These are phyloP conservation scores for Holothuria glaberrima DNA, from an alignment of 35 echinoderm and acorn worm genomes.

Conservation along the genomic window DNA sequence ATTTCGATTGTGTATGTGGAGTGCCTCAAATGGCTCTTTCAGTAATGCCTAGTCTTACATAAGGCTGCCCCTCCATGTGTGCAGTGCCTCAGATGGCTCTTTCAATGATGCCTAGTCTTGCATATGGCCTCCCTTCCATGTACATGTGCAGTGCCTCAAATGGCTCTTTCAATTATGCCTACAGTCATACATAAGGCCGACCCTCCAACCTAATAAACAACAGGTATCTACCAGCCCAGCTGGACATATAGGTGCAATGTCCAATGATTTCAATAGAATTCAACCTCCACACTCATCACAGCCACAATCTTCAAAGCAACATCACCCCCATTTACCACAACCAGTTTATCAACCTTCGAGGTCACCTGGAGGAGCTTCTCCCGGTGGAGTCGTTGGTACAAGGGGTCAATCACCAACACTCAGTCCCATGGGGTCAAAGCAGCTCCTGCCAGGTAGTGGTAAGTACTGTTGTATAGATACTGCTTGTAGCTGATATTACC, in stretches of 20 bases:
- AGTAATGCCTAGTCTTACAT: too few relatives aligned
- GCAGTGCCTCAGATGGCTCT: too few relatives aligned
- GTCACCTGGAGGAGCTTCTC: background rate
- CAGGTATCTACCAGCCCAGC: background rate
- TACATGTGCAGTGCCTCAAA: too few relatives aligned
- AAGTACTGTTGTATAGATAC: too few relatives aligned
- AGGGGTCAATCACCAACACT: constrained; percentile 8
- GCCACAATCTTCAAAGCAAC: background rate
- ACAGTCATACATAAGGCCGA: too few relatives aligned
- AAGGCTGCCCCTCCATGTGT: too few relatives aligned
- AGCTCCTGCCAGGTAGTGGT: background rate
- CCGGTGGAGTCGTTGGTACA: background rate
- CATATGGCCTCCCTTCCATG: too few relatives aligned
- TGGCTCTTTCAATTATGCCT: too few relatives aligned
- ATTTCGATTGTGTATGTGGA: too few relatives aligned
- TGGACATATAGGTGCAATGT: constrained; percentile 41
- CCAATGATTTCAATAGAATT: background rate
- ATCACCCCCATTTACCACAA: background rate
- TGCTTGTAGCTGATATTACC: too few relatives aligned
- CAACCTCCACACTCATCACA: constrained; percentile 23
- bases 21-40: too few relatives aligned
- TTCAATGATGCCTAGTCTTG: too few relatives aligned
- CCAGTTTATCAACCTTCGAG: background rate
- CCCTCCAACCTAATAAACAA: background rate
- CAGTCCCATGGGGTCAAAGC: background rate